Base-by-base conservation (phyloP, 2,113 vertebrate species). In the Callipepla squamata region DNA sequence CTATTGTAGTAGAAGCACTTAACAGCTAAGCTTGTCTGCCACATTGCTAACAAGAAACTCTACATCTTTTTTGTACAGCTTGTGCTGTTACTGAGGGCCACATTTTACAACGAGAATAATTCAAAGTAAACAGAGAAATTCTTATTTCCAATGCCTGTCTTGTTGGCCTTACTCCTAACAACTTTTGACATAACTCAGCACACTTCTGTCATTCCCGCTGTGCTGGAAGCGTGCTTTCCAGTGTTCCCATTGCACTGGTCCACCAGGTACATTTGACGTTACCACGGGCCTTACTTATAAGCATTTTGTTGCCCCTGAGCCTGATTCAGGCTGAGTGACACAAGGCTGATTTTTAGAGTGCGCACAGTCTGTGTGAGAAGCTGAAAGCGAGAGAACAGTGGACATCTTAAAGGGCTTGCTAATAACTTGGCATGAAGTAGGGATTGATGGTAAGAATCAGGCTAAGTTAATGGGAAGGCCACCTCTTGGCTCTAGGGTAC, bases 341-440 rank as follows among this genome's bases (percentile, higher is more conserved):
- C n/a, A 13, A 44, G 34, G 34, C 50, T 70, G 68, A 9, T 16
- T 83, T 67, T 44, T 65, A 63, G 47, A 85, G 3, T 15, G 0
- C 3, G 20, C 6, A 7, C 16, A 72, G 65, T 12, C 47, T 73
- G 2, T 0, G 0, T 34, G 55, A 79, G 61, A 72, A 23, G 51
- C 87, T 89, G 65, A 51, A 77, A 74, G 45, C 74, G 68, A 15
- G 32, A 92, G 55, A 81, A 19, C 12, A 12, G 30, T 21, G 28
- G 21, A 1, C 8, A 45, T 22, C 20, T 69, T 89, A 38, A 82
- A 50, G 51, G 45, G 19, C 1, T 7, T 17, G 63, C 59, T 47
- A n/a, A 11, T 51, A 34, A 16, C 11, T 36, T 34, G 11, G 11
- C 36, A 3, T 69, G 63, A 85, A 58, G 26, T 18, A 45, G 3